These are phyloP conservation scores for Patagioenas fasciata DNA, from an alignment of 2,113 vertebrate species.

Conservation along the genomic window DNA sequence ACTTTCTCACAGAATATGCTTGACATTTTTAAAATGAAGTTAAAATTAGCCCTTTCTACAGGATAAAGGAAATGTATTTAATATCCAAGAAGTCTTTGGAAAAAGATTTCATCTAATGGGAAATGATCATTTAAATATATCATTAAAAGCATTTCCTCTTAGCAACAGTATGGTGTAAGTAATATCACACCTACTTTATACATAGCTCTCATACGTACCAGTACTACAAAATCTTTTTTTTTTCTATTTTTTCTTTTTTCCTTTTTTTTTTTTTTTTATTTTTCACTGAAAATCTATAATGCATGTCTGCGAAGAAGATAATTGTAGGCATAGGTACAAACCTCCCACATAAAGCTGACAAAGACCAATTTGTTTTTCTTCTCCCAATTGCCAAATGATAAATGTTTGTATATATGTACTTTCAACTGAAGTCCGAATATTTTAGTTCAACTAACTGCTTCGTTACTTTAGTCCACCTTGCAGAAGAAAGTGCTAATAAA, in stretches of 20 bases:
- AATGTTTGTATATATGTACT: not conserved
- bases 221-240: not conserved
- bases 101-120: not conserved
- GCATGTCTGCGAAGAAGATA: not conserved
- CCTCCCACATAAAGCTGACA: accelerated
- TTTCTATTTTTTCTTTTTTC: not conserved
- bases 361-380: not conserved
- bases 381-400: not conserved
- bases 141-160: not conserved
- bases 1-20: not conserved
- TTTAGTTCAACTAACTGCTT: not conserved
- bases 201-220: accelerated
- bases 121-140: not conserved
- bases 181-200: not conserved
- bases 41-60: not conserved
- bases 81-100: not conserved
- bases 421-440: not conserved
- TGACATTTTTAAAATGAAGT: not conserved
- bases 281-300: not conserved
- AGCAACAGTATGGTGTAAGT: not conserved
- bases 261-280: not conserved
- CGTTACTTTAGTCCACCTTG: not conserved
- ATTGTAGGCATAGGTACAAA: not conserved
- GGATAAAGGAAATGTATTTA: not conserved
- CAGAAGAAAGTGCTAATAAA: not conserved